phyloP scores from a whole-genome alignment of 2,797 vertebrate genomes.

The Cuculus canorus region DNA sequence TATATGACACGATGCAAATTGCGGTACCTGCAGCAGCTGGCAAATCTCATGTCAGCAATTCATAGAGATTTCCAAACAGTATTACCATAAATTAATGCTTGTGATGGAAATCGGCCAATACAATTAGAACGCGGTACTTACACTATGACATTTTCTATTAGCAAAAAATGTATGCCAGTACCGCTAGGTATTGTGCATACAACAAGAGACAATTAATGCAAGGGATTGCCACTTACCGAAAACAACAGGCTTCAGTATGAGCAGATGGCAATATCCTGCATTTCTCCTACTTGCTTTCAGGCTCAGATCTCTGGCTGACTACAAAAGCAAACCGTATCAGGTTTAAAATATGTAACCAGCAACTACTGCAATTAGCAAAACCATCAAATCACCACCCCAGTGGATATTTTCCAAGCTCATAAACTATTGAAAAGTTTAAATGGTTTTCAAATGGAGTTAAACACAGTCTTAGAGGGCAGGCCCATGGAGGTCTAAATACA shows the following conservation, averaged over 20 bases:
- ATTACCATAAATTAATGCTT: slow-evolving; percentile 55
- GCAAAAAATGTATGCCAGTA: background rate
- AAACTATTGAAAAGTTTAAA: background rate
- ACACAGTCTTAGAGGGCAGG: background rate
- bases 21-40: slow-evolving; percentile 10
- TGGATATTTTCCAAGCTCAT: background rate
- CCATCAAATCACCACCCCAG: background rate
- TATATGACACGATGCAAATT: accelerated
- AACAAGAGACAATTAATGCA: background rate
- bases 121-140: slow-evolving; percentile 31
- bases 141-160: slow-evolving; percentile 39
- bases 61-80: background rate
- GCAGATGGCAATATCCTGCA: slow-evolving; percentile 22
- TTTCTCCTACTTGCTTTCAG: slow-evolving; percentile 8
- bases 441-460: slow-evolving; percentile 1
- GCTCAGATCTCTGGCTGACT: background rate
- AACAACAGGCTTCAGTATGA: background rate
- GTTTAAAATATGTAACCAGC: background rate
- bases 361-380: background rate
- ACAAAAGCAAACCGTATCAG: background rate
- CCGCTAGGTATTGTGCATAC: background rate
- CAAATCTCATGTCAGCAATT: background rate
- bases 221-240: background rate
- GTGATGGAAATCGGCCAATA: slow-evolving; percentile 37
- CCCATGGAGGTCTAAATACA: background rate